Base-by-base conservation (phyloP, 2,113 vertebrate species). In the Gymnarchus niloticus region DNA sequence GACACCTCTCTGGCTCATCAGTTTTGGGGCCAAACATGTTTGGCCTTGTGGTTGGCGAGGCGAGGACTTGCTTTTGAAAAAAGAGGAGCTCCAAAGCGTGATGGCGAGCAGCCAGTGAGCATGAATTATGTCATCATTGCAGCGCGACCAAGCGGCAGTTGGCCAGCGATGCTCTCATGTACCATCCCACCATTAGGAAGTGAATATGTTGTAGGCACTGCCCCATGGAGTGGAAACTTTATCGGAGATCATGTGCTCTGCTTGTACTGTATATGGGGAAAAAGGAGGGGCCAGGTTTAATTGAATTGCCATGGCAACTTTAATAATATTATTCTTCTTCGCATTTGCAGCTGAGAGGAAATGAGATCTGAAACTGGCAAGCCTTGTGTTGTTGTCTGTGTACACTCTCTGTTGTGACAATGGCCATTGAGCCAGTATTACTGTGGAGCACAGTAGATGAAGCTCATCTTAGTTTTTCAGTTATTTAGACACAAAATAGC, bases 221-320 rank as follows among this genome's bases (percentile, higher is more conserved):
- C 48, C 80, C 80, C 80, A 41, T 25, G 54, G 49, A 82, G 28
- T 57, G 82, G 82, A 21, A 83, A 82, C 49, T 82, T 25, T 4
- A 28, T n/a, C 76, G 25, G 65, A 59, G 56, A 23, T 46, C 48
- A 82, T 51, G n/a, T 33, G 37, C 54, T 54, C 80, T 54, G 49
- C 54, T 82, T 14, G 80, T 54, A 56, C 80, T 33, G 25, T 33
- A 56, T 82, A 65, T 52, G 46, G 46, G 5, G 25, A 51, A 41
- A 51, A 54, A 28, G 57, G 83, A 49, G 59, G 59, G 83, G 28
- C 7, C 3, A 37, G 12, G 14, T 48, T 69, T 51, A 46, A 76
- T 73, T 49, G 25, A 84, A 84, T 84, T 17, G 44, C 83, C 59
- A 51, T 37, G 59, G 83, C 83, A 84, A 84, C 48, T 48, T 84